A percentile compares a stretch with the other conserved stretches of the same genome.
These are phyloP conservation scores for Chironomus tepperi DNA, from an alignment of 1,140 invertebrate genomes.

Conservation along the genomic window DNA sequence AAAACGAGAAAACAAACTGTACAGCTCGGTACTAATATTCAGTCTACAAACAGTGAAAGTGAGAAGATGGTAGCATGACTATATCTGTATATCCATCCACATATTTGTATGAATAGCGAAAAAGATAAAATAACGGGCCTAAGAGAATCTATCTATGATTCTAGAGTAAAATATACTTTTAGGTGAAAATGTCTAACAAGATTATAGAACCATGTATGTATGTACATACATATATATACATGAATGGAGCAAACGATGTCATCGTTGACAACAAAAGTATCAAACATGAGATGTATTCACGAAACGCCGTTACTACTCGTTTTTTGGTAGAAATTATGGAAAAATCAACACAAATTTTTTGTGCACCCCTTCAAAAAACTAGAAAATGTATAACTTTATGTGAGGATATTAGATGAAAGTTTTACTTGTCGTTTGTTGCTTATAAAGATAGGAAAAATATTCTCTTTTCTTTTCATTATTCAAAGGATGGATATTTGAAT, in stretches of 20 bases:
- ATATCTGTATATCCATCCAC: neutral
- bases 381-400: neutral
- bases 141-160: neutral
- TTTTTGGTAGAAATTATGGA: neutral
- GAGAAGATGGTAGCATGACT: neutral
- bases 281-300: neutral
- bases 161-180: neutral
- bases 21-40: neutral
- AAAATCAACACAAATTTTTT: neutral
- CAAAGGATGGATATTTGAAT: no score
- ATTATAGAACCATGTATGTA: neutral
- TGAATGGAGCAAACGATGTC: neutral
- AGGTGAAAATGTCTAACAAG: slow-evolving; percentile 13
- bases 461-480: no score
- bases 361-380: neutral
- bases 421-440: neutral
- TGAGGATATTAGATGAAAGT: neutral
- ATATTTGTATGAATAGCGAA: neutral
- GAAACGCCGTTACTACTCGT: neutral
- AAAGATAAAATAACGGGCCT: neutral
- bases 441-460: slow-evolving; percentile 5
- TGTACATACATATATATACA: neutral
- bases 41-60: neutral
- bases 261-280: neutral
- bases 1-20: no score